Conservation (phyloP, 2,888 invertebrate genomes). For the Sympetrum striolatum region DNA sequence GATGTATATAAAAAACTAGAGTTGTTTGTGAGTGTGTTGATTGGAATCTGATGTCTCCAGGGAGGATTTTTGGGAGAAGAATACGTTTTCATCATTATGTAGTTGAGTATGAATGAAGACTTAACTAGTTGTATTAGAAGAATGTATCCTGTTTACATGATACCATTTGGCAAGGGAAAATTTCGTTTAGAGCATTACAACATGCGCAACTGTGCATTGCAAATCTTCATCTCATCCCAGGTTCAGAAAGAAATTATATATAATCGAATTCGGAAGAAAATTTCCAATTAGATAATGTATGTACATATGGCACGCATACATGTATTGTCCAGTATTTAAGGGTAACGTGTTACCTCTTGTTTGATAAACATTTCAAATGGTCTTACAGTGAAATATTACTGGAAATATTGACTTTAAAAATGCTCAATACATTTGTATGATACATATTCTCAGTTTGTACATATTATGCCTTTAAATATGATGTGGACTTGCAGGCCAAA, state of each 20-base stretch:
- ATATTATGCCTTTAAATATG: constrained; percentile 32
- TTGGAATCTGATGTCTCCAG: neutral
- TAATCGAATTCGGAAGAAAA: neutral
- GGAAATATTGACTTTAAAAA: constrained; percentile 27
- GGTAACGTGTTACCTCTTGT: constrained; percentile 18
- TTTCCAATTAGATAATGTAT: neutral
- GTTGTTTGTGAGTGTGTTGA: constrained; percentile 9
- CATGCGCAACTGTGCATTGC: neutral
- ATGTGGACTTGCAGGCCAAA: constrained; percentile 6
- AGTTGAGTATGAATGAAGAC: neutral
- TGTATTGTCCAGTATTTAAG: constrained; percentile 27
- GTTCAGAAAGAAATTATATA: neutral
- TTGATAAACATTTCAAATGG: constrained; percentile 24
- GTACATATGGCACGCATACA: constrained; percentile 17
- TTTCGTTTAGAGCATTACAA: neutral
- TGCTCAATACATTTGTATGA: constrained; percentile 40
- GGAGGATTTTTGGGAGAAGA: neutral
- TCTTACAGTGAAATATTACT: constrained; percentile 19
- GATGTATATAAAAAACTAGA: constrained; percentile 35
- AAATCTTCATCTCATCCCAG: constrained; percentile 13
- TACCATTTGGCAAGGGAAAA: neutral
- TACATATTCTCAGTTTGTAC: constrained; percentile 37
- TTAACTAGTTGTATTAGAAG: neutral
- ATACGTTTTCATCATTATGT: neutral
- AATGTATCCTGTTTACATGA: neutral